Evolutionary conservation across 2,888 invertebrate genomes (phyloP).

Genomic region (Drosophila kuntzei): DNA sequence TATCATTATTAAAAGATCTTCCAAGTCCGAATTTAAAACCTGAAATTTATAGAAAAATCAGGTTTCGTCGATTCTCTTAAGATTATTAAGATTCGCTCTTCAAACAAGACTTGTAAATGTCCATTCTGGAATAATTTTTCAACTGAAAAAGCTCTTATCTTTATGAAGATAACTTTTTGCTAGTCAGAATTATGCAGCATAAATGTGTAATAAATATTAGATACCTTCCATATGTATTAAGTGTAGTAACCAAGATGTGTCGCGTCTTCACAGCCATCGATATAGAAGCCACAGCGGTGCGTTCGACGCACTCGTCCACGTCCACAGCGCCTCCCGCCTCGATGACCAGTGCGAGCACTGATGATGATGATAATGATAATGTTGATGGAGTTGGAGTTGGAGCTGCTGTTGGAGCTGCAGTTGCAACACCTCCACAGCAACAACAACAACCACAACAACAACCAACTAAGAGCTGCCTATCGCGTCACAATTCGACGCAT

Average conservation of each 20-base stretch:
- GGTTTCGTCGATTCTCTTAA: neutral
- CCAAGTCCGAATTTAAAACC: neutral
- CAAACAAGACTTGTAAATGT: neutral
- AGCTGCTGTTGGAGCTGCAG: neutral
- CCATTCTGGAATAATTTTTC: neutral
- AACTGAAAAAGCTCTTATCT: neutral
- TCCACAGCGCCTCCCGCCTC: constrained; percentile 74
- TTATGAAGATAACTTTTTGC: neutral
- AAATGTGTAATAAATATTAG: neutral
- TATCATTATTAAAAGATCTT: neutral
- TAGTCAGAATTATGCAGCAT: neutral
- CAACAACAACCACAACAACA: constrained; percentile 26
- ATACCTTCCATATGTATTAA: constrained; percentile 15
- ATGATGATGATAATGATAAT: constrained; percentile 35
- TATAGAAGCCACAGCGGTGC: constrained; percentile 9
- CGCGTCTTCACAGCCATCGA: constrained; percentile 37
- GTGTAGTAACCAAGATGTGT: constrained; percentile 27
- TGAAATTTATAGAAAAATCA: no score
- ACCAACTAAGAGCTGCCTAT: constrained; percentile 84
- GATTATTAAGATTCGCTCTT: neutral
- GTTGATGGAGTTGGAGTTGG: neutral
- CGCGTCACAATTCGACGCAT: constrained; percentile 84
- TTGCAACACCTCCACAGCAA: constrained; percentile 8
- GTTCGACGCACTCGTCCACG: constrained; percentile 66
- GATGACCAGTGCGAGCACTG: constrained; percentile 65